A percentile compares a stretch with the other conserved stretches of the same genome.
Evolutionary conservation across 1,140 invertebrate genomes (phyloP).

Genomic region (Lasaia peninsularis): DNA sequence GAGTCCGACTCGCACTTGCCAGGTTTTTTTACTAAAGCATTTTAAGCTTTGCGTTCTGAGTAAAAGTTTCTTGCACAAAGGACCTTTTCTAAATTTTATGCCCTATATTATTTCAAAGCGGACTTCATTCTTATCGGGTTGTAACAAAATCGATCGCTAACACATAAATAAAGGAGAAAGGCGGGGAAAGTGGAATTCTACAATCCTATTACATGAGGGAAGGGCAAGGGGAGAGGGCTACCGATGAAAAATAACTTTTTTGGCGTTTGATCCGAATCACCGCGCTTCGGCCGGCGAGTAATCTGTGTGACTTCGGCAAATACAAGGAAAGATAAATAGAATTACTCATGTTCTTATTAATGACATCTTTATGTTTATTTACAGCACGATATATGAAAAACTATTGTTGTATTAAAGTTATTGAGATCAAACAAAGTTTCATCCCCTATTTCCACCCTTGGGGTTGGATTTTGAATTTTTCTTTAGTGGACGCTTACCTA

Average conservation of each 20-base stretch:
- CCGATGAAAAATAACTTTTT: constrained; percentile 1
- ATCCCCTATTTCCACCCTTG: too few species aligned
- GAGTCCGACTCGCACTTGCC: too few species aligned
- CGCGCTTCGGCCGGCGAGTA: background rate
- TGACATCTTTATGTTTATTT: too few species aligned
- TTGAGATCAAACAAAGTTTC: too few species aligned
- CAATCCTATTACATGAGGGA: background rate
- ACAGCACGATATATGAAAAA: too few species aligned
- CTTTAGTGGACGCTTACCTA: too few species aligned
- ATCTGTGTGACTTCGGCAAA: background rate
- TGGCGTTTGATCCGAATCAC: background rate
- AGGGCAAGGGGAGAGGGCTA: background rate
- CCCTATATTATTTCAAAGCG: background rate
- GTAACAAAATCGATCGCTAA: background rate
- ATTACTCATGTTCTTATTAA: too few species aligned
- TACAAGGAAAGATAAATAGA: too few species aligned
- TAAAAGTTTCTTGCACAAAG: background rate
- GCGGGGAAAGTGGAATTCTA: background rate
- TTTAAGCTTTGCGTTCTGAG: background rate
- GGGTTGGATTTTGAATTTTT: too few species aligned
- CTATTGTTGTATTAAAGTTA: too few species aligned
- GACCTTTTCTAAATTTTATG: too few species aligned
- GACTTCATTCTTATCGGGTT: constrained; percentile 3
- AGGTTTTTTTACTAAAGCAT: too few species aligned
- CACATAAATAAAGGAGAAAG: constrained; percentile 3